These are phyloP conservation scores for Neelides folsomi DNA, from an alignment of 2,888 invertebrate genomes.

Conservation along the genomic window DNA sequence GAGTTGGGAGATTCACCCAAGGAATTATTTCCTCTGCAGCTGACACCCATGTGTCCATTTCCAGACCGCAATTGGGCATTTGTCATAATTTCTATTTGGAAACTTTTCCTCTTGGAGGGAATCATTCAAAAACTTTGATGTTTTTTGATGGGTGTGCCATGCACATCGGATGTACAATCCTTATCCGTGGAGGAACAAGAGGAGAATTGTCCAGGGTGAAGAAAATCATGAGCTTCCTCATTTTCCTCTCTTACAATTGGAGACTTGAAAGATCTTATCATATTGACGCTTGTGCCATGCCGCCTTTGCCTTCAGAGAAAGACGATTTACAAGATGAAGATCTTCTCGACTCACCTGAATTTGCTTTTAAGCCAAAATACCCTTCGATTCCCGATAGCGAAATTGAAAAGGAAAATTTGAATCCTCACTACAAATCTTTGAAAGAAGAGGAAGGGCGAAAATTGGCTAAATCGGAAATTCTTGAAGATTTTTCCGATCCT, in stretches of 20 bases:
- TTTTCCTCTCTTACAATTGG: constrained; percentile 80
- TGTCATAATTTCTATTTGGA: constrained; percentile 69
- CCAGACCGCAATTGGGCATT: constrained; percentile 64
- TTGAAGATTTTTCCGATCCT: constrained; percentile 72
- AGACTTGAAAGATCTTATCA: constrained; percentile 79
- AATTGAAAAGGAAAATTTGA: too few species aligned
- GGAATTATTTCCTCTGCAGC: constrained; percentile 76
- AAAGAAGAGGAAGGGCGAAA: constrained; percentile 6
- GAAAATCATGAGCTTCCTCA: constrained; percentile 63
- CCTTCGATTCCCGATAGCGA: too few species aligned
- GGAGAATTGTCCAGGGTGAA: constrained; percentile 70
- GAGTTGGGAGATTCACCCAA: constrained; percentile 61
- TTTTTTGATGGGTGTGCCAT: constrained; percentile 80
- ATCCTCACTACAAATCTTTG: too few species aligned
- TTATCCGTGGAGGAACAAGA: constrained; percentile 60
- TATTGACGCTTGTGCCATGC: constrained; percentile 70
- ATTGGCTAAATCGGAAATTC: constrained; percentile 39
- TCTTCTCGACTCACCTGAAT: too few species aligned
- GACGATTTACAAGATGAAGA: too few species aligned
- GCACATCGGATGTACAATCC: constrained; percentile 71
- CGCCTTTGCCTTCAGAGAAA: constrained; percentile 39
- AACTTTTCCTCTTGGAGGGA: constrained; percentile 43
- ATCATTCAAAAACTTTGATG: constrained; percentile 69
- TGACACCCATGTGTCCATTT: constrained; percentile 71
- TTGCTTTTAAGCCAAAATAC: too few species aligned